phyloP scores from a whole-genome alignment of 2,797 vertebrate genomes.

The Morelia viridis region DNA sequence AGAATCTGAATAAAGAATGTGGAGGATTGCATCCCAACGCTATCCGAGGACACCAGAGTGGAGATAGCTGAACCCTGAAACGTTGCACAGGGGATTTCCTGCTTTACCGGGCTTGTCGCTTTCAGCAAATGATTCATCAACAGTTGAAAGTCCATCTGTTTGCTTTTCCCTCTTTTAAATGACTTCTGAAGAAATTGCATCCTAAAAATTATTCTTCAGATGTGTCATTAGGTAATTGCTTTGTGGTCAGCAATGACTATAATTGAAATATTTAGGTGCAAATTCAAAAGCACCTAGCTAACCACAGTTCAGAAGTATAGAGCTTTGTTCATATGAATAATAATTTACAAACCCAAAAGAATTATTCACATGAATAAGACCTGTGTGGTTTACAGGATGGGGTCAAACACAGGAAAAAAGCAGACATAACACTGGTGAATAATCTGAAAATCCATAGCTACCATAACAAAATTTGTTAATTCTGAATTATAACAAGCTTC shows the following conservation, averaged over 20 bases:
- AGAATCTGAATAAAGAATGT: neutral
- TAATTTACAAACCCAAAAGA: neutral
- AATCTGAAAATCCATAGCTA: neutral
- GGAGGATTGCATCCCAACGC: neutral
- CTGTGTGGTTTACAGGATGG: neutral
- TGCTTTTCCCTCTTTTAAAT: slow-evolving; percentile 48
- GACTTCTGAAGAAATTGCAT: slow-evolving; percentile 45
- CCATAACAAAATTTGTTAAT: neutral
- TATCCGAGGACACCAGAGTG: neutral
- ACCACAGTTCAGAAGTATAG: slow-evolving; percentile 12
- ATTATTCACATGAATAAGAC: neutral
- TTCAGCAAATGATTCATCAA: slow-evolving; percentile 58
- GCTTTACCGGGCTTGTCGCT: neutral
- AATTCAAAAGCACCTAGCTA: slow-evolving; percentile 31
- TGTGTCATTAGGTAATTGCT: slow-evolving; percentile 13
- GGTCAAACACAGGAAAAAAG: neutral
- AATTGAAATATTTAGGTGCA: slow-evolving; percentile 33
- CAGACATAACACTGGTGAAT: neutral
- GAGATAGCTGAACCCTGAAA: neutral
- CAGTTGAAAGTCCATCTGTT: slow-evolving; percentile 53
- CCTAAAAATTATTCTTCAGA: slow-evolving; percentile 21
- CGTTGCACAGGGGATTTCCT: neutral
- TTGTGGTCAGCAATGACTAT: slow-evolving; percentile 32
- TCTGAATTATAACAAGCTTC: neutral
- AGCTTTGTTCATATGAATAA: slow-evolving; percentile 33